Base-by-base conservation (phyloP, 92 coral and sea anemone species). In the Zoanthus sansibaricus region DNA sequence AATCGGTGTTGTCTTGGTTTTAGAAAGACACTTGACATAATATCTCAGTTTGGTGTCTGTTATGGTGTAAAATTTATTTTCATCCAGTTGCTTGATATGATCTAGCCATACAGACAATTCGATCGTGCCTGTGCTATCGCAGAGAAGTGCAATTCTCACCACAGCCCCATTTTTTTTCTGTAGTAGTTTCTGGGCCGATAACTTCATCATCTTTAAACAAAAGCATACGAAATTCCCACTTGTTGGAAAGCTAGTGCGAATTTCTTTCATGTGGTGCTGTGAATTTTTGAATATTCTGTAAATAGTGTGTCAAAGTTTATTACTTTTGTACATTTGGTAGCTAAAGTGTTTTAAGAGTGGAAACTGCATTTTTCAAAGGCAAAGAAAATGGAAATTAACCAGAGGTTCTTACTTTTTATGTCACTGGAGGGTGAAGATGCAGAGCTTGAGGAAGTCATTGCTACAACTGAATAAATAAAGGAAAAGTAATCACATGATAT, bases 81-180 rank as follows among this genome's bases (percentile, higher is more conserved):
- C 90, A 5, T 51, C n/a, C 47, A 78, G 79, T 78, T 4, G 62
- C 16, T 78, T 87, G 30, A 87, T 87, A 70, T 87, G 71, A 1
- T 87, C 86, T 55, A 78, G 86, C 80, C 86, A 87, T 49, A 87
- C 72, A 54, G 89, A 77, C 42, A 87, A 7, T 87, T 78, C 86
- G 66, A 69, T 78, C 0, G 90, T 87, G 86, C 72, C 72, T 78
- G 77, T 86, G 89, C 84, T 86, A 17, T 86, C 69, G 37, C 69
- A 86, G 70, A 76, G 84, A 49, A 77, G 76, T 0, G 70, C 86
- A 87, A 33, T 83, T 73, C 78, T 82, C 61, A 73, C 78, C 2
- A 86, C 77, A n/a, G 85, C 85, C 44, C 89, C 85, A 86, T 77
- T 86, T 77, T 86, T 86, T 77, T 77, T 67, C 89, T 68, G 77